Evolutionary conservation across 2,113 vertebrate genomes (phyloP).

Genomic region (Takifugu bimaculatus): DNA sequence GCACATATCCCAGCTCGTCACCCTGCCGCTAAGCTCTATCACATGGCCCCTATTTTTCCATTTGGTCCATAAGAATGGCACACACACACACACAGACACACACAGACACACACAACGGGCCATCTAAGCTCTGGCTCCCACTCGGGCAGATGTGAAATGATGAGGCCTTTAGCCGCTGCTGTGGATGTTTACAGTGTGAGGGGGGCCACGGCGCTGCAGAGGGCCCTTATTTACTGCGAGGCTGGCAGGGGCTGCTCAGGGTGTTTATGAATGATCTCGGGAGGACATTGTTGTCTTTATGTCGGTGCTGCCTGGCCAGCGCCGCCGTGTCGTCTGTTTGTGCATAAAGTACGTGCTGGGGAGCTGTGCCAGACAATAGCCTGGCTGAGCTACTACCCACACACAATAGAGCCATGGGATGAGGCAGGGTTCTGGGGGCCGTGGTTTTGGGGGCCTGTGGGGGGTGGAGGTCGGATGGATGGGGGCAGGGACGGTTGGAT

Average conservation of each 20-base stretch:
- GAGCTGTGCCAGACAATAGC: constrained; percentile 71
- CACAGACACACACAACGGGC: constrained; percentile 25
- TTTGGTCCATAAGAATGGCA: constrained; percentile 47
- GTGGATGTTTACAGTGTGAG: constrained; percentile 47
- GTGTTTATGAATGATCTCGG: constrained; percentile 69
- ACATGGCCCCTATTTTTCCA: constrained; percentile 61
- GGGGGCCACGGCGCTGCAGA: constrained; percentile 29
- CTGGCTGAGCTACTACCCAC: constrained; percentile 71
- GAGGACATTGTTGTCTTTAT: constrained; percentile 75
- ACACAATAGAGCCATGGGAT: constrained; percentile 74
- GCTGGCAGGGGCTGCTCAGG: constrained; percentile 27
- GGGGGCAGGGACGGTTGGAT: constrained; percentile 58
- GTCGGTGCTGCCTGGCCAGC: constrained; percentile 61
- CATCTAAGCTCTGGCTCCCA: constrained; percentile 36
- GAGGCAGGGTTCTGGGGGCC: constrained; percentile 67
- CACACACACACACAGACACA: constrained; percentile 10
- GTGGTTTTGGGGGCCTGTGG: constrained; percentile 50
- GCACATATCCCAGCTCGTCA: constrained; percentile 64
- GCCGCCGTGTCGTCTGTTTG: constrained; percentile 69
- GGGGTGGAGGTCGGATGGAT: constrained; percentile 48
- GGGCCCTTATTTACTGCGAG: constrained; percentile 64
- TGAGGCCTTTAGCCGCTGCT: constrained; percentile 29
- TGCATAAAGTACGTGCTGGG: constrained; percentile 72
- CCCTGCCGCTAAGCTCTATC: constrained; percentile 68
- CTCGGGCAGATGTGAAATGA: constrained; percentile 63